phyloP scores from a whole-genome alignment of 2,888 invertebrate genomes.

The Scaptomyza caliginosa region DNA sequence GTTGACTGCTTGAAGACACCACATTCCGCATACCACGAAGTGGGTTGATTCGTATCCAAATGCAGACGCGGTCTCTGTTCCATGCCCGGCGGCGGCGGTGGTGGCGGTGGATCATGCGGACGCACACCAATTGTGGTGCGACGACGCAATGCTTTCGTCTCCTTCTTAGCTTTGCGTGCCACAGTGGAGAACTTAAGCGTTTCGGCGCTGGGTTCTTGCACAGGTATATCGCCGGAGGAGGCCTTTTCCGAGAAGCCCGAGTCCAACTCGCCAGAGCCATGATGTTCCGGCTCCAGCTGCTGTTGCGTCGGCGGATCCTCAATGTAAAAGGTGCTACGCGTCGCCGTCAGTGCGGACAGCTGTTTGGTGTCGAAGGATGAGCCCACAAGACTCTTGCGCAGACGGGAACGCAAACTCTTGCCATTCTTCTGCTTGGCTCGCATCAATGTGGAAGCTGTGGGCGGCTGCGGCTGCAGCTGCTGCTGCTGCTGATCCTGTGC shows the following conservation, averaged over 20 bases:
- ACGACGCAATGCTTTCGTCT: constrained; percentile 75
- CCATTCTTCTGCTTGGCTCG: constrained; percentile 70
- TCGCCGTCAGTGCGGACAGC: constrained; percentile 85
- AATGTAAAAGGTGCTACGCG: constrained; percentile 90
- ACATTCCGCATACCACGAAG: constrained; percentile 90
- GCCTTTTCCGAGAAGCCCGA: constrained; percentile 86
- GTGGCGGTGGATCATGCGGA: constrained; percentile 84
- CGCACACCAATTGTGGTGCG: constrained; percentile 82
- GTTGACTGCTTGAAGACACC: constrained; percentile 85
- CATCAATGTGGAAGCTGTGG: constrained; percentile 32
- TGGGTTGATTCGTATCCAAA: constrained; percentile 84
- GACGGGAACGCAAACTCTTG: constrained; percentile 87
- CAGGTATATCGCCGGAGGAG: constrained; percentile 64
- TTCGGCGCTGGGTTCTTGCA: constrained; percentile 51
- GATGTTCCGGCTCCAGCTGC: constrained; percentile 31
- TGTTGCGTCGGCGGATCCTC: constrained; percentile 86
- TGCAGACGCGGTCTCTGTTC: constrained; percentile 24
- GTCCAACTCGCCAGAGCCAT: constrained; percentile 86
- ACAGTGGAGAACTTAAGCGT: constrained; percentile 73
- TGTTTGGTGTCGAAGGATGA: constrained; percentile 82
- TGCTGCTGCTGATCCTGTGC: constrained; percentile 17
- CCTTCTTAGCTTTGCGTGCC: constrained; percentile 82
- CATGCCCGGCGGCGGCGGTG: constrained; percentile 83
- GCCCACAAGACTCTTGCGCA: constrained; percentile 85
- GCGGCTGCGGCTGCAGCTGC: constrained; percentile 14